Evolutionary conservation across 2,113 vertebrate species (phyloP).

Genomic region (Tetrax tetrax): DNA sequence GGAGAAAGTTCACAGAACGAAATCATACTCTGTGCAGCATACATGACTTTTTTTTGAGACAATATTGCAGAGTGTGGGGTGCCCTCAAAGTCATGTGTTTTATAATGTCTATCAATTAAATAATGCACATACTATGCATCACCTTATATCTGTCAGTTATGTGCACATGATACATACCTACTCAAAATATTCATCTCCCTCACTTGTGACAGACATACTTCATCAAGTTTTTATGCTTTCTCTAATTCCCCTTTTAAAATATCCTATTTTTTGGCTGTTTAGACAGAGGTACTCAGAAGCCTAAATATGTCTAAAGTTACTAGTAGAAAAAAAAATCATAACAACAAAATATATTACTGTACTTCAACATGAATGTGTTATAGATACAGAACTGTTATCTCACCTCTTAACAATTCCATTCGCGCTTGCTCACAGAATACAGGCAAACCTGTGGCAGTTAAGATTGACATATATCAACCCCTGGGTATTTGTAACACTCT

Average conservation of each 20-base stretch:
- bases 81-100: background rate
- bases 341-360: background rate
- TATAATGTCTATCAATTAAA: background rate
- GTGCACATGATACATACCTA: background rate
- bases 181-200: background rate
- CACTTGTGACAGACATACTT: background rate
- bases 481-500: background rate
- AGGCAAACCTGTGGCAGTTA: background rate
- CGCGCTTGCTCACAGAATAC: background rate
- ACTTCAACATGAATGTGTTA: background rate
- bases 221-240: background rate
- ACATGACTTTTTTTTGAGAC: background rate
- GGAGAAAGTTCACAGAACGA: background rate
- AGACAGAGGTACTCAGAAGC: background rate
- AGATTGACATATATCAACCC: background rate
- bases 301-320: background rate
- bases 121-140: background rate
- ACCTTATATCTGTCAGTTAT: background rate
- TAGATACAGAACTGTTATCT: background rate
- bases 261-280: background rate
- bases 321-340: background rate
- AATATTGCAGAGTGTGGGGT: background rate
- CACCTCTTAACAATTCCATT: constrained; percentile 54
- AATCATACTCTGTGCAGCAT: background rate
- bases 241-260: background rate